phyloP scores from a whole-genome alignment of 2,888 invertebrate species.

The Lasioglossum vierecki region DNA sequence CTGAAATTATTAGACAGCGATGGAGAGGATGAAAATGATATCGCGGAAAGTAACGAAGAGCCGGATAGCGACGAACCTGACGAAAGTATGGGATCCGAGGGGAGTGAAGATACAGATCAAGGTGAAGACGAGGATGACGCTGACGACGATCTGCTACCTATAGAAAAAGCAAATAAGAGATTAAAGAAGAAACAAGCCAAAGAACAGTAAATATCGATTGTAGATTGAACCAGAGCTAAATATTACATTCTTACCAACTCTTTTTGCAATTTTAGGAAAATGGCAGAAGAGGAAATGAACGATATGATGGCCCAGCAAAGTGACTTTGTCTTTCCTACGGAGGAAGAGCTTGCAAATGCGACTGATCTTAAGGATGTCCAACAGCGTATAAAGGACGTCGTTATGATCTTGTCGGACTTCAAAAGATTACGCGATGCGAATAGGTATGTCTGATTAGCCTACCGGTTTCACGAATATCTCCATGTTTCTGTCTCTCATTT shows the following conservation, averaged over 20 bases:
- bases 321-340: constrained; percentile 91
- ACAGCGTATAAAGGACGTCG: constrained; percentile 94
- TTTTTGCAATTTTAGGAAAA: constrained; percentile 83
- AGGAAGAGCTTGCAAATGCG: constrained; percentile 89
- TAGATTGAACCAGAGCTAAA: background rate
- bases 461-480: constrained; percentile 82
- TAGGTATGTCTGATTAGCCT: constrained; percentile 60
- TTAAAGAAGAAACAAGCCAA: constrained; percentile 90
- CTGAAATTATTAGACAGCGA: constrained; percentile 32
- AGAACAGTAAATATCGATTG: constrained; percentile 84
- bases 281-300: constrained; percentile 93
- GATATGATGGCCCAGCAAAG: constrained; percentile 91
- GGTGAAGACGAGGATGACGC: constrained; percentile 78
- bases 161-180: constrained; percentile 93
- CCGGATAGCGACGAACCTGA: constrained; percentile 15
- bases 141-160: constrained; percentile 89
- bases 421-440: constrained; percentile 88
- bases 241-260: constrained; percentile 15
- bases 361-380: constrained; percentile 93
- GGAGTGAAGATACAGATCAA: constrained; percentile 75
- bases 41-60: constrained; percentile 23
- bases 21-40: constrained; percentile 22
- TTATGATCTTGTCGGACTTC: constrained; percentile 92
- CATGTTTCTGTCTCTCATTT: constrained; percentile 64
- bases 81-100: constrained; percentile 53